Evolutionary conservation across 2,113 vertebrate species (phyloP), one percentile per base, ranked within the genome.

Genomic region (Todiramphus saurophagus): DNA sequence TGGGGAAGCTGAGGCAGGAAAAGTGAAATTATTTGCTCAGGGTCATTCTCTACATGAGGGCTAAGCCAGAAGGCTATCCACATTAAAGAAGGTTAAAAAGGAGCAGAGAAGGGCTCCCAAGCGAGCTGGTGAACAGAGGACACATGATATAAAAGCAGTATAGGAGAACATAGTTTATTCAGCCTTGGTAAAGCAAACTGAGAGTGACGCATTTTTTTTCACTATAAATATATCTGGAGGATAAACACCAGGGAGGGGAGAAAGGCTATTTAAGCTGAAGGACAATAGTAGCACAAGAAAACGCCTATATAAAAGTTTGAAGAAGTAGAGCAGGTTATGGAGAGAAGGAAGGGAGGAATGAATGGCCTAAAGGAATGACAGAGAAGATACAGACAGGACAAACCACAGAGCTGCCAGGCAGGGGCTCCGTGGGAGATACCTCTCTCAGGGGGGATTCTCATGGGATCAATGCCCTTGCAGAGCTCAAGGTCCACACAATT

Each of bases 171-270:
- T 21, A 79, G 19, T 58, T 90, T 70, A 68, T 25, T 91, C 48
- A 79, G 74, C 70, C 85, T 87, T 58, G 56, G 67, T 58, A 79
- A 87, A 90, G 74, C 81, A 93, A 89, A 87, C 69, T 51, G 84
- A 51, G 46, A 94, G 85, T 27, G 27, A 87, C 64, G 53, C 18
- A 74, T 73, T 56, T 51, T 70, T 86, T 66, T 89, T 64, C 43
- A 85, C 90, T 93, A 85, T 87, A 94, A 95, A 85, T 83, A 89
- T 33, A 89, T 85, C 87, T 85, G 62, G 53, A 96, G 81, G 51
- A 74, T 60, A 95, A 93, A 92, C 66, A 90, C 9, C 50, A 35
- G 44, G 18, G 30, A 27, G 3, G 24, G 24, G 2, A 2, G 1
- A 8, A 60, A 73, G 70, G 48, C 92, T 79, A 64, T 93, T 97